These are phyloP conservation scores for Psammodynastes pulverulentus DNA, from an alignment of 2,113 vertebrate species.

Conservation along the genomic window DNA sequence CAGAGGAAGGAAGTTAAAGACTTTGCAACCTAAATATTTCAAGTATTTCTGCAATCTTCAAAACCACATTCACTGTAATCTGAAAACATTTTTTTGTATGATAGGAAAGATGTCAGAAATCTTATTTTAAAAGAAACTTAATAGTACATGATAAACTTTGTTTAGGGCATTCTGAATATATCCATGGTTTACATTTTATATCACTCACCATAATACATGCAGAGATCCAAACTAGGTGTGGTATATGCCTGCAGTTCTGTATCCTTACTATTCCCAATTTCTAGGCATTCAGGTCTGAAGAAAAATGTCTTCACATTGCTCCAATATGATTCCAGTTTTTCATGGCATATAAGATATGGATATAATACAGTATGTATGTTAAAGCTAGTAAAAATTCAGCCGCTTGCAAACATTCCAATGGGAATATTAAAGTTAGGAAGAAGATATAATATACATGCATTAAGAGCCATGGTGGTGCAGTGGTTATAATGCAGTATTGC, in stretches of 20 bases:
- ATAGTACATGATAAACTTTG: background rate
- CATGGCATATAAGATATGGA: background rate
- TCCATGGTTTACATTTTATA: background rate
- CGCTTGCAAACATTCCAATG: background rate
- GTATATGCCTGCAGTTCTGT: background rate
- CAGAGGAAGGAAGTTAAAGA: background rate
- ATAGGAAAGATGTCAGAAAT: background rate
- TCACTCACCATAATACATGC: background rate
- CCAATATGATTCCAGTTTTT: background rate
- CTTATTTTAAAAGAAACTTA: background rate
- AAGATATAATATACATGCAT: background rate
- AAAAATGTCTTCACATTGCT: background rate
- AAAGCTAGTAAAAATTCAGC: background rate
- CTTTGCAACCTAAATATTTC: background rate
- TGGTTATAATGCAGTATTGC: too few species aligned
- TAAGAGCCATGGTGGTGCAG: too few species aligned
- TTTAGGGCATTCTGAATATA: background rate
- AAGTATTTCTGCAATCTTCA: background rate
- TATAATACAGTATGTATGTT: background rate
- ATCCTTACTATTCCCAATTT: background rate
- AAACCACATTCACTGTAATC: background rate
- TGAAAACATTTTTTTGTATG: background rate
- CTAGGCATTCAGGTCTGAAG: background rate
- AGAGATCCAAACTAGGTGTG: background rate
- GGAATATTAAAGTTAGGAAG: background rate